These are phyloP conservation scores for Salpingus planirostris DNA, from an alignment of 2,888 invertebrate genomes.

Conservation along the genomic window DNA sequence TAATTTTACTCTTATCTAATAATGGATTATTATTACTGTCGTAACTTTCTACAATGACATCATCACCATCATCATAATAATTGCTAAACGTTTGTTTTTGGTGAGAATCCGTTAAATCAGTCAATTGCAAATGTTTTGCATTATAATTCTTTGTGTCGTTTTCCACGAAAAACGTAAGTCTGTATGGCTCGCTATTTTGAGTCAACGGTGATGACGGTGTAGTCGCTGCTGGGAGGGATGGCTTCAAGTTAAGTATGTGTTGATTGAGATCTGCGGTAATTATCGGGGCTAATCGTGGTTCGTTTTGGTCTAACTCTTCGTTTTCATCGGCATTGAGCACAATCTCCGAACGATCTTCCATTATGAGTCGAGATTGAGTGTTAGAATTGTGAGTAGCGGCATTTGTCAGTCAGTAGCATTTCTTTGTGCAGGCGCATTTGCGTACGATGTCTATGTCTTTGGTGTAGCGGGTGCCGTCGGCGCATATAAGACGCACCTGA, in stretches of 20 bases:
- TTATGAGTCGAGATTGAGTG: conserved; percentile 24
- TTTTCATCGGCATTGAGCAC: too few relatives aligned
- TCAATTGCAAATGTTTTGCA: conserved; percentile 22
- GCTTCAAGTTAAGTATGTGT: conserved; percentile 26
- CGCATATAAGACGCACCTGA: conserved; percentile 85
- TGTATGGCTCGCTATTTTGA: conserved; percentile 33
- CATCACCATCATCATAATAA: conserved; percentile 32
- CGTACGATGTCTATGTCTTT: conserved; percentile 95
- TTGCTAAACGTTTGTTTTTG: conserved; percentile 14
- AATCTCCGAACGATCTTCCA: too few relatives aligned
- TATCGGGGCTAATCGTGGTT: conserved; percentile 16
- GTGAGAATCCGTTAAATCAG: conserved; percentile 19
- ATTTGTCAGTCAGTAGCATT: conserved; percentile 69
- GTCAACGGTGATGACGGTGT: conserved; percentile 14
- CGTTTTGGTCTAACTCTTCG: too few relatives aligned
- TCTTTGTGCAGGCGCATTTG: conserved; percentile 91
- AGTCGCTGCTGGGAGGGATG: too few relatives aligned
- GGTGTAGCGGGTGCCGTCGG: conserved; percentile 86
- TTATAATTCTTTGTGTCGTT: conserved; percentile 27
- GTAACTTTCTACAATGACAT: conserved; percentile 36
- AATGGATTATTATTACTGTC: conserved; percentile 21
- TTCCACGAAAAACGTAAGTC: conserved; percentile 36
- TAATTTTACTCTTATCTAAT: conserved; percentile 17
- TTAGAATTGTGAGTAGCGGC: conserved; percentile 49
- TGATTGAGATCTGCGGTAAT: conserved; percentile 22